phyloP scores from a whole-genome alignment of 2,113 vertebrate genomes.

The Xiphias gladius region DNA sequence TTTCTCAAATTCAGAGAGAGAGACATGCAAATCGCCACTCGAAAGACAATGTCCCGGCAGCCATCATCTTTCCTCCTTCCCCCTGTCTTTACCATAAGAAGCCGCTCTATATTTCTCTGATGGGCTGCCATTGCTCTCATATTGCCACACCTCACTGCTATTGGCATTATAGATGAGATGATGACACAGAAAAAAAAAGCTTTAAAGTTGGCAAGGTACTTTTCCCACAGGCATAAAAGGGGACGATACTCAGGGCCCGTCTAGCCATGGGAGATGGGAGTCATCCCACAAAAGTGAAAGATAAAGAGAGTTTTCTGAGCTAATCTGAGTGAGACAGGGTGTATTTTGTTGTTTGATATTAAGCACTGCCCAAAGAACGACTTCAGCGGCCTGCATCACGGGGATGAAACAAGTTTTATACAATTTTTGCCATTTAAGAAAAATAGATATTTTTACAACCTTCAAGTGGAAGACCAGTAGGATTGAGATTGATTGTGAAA shows the following conservation, averaged over 20 bases:
- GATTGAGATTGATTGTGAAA: background rate
- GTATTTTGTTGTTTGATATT: background rate
- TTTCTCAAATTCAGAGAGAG: background rate
- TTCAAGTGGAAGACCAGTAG: background rate
- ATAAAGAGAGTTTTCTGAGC: conserved; percentile 6
- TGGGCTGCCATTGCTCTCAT: background rate
- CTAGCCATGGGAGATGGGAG: conserved; percentile 12
- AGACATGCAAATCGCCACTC: background rate
- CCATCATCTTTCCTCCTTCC: background rate
- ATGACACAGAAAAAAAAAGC: conserved; percentile 35
- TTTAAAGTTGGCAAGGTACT: conserved; percentile 49
- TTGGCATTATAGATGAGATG: background rate
- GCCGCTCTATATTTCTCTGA: background rate
- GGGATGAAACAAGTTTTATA: background rate
- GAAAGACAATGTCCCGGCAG: background rate
- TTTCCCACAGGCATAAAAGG: conserved; percentile 55
- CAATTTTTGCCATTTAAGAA: background rate
- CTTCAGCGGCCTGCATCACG: background rate
- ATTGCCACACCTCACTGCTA: background rate
- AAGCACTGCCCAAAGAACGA: background rate
- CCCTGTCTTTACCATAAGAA: background rate
- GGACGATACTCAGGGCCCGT: background rate
- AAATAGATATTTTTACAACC: background rate
- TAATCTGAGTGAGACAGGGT: background rate
- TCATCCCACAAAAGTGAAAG: conserved; percentile 23